Evolutionary conservation across 1,140 invertebrate genomes (phyloP).

Genomic region (Coelopa frigida): DNA sequence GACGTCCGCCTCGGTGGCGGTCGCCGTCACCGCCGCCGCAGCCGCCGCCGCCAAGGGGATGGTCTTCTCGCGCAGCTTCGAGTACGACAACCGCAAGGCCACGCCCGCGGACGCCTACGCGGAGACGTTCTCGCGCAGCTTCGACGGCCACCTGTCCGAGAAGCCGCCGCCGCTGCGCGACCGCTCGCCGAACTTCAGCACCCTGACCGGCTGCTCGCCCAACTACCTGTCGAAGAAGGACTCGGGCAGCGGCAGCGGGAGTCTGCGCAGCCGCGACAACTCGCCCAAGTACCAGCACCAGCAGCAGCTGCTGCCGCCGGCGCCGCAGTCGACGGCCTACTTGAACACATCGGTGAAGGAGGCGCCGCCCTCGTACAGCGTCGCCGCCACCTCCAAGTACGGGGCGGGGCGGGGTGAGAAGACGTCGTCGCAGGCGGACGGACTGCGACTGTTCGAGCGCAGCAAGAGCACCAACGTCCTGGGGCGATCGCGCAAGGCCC

Average conservation of each 20-base stretch:
- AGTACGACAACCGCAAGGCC: constrained; percentile 37
- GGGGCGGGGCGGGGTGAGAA: constrained; percentile 4
- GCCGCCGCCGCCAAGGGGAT: constrained; percentile 27
- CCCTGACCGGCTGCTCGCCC: constrained; percentile 38
- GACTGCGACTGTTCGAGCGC: constrained; percentile 32
- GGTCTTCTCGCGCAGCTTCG: constrained; percentile 44
- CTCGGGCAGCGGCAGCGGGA: constrained; percentile 23
- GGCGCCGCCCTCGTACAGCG: constrained; percentile 34
- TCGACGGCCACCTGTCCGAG: constrained; percentile 40
- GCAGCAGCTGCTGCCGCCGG: constrained; percentile 9
- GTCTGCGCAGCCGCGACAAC: constrained; percentile 35
- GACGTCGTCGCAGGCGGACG: constrained; percentile 13
- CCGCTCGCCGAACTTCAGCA: constrained; percentile 37
- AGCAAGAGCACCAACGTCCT: constrained; percentile 32
- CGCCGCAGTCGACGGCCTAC: constrained; percentile 32
- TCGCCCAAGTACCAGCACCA: constrained; percentile 37
- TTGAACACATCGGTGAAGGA: constrained; percentile 38
- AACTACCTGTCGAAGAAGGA: constrained; percentile 42
- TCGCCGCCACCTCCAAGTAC: no score
- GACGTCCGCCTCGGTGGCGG: not conserved
- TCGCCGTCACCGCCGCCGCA: not conserved
- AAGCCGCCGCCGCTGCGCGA: constrained; percentile 27
- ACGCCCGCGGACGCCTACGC: constrained; percentile 31
- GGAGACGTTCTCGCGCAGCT: constrained; percentile 42
- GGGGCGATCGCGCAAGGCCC: constrained; percentile 35